Conservation (phyloP, 1,140 invertebrate species). For the Oncopodura yosiiana region DNA sequence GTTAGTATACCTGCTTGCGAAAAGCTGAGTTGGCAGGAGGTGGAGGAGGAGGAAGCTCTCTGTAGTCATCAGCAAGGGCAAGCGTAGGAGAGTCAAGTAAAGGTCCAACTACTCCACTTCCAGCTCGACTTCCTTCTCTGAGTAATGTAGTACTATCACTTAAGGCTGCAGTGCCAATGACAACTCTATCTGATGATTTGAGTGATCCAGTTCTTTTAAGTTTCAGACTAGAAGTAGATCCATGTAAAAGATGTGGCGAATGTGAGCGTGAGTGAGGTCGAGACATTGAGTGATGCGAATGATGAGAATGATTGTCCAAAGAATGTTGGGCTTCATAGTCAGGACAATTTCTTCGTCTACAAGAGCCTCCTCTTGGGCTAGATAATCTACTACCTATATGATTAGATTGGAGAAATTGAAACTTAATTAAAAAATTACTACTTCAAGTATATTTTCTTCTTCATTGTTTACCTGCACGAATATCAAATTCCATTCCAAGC, state of each 20-base stretch:
- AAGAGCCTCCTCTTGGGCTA: neutral
- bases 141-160: neutral
- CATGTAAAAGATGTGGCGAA: slow-evolving; percentile 13
- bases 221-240: slow-evolving; percentile 11
- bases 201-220: slow-evolving; percentile 25
- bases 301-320: slow-evolving; percentile 17
- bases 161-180: neutral
- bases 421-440: neutral
- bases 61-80: neutral
- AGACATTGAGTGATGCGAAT: slow-evolving; percentile 8
- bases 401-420: neutral
- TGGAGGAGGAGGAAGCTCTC: slow-evolving; percentile 26
- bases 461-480: neutral
- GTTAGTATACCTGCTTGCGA: slow-evolving; percentile 29
- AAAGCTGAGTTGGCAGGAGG: slow-evolving; percentile 32
- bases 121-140: no score
- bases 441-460: neutral
- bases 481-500: slow-evolving; percentile 26
- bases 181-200: slow-evolving; percentile 25
- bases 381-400: neutral
- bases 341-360: slow-evolving; percentile 4
- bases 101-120: no score
- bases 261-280: slow-evolving; percentile 17
- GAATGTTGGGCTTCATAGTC: slow-evolving; percentile 2
- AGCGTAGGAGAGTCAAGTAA: no score